phyloP scores from a whole-genome alignment of 2,797 vertebrate genomes.

The Gouania willdenowi region DNA sequence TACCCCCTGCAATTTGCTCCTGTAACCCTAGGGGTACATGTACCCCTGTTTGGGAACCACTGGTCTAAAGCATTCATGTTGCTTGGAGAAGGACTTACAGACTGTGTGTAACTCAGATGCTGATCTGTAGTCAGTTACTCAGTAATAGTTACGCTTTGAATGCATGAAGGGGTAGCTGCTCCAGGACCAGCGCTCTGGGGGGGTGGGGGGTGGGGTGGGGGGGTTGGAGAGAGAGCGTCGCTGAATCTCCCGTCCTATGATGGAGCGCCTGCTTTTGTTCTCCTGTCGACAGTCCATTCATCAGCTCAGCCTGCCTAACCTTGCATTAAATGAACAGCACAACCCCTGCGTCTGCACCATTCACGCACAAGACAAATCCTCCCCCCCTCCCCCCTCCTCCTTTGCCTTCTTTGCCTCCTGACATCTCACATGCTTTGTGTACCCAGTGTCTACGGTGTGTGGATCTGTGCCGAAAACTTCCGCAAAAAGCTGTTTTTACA shows the following conservation, averaged over 20 bases:
- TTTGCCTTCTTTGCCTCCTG: conserved; percentile 16
- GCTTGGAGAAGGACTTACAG: conserved; percentile 18
- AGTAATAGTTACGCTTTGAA: conserved; percentile 36
- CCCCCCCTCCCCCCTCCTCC: conserved; percentile 10
- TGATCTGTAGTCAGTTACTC: conserved; percentile 48
- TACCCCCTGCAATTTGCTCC: no score
- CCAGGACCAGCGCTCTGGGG: conserved; percentile 57
- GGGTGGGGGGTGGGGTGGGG: no score
- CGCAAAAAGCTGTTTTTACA: no score
- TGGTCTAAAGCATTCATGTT: conserved; percentile 4
- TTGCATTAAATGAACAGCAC: conserved; percentile 91
- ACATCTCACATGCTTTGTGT: conserved; percentile 5
- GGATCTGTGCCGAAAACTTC: no score
- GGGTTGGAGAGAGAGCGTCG: conserved; percentile 41
- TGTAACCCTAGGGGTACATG: no score
- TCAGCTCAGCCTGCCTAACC: conserved; percentile 87
- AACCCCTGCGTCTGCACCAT: conserved; percentile 76
- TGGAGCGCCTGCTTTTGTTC: conserved; percentile 84
- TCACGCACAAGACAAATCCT: conserved; percentile 68
- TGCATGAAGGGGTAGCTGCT: conserved; percentile 61
- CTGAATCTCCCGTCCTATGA: conserved; percentile 65
- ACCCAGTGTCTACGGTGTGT: no score
- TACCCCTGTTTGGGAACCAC: no score
- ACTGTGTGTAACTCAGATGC: conserved; percentile 31
- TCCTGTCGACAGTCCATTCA: conserved; percentile 83